A percentile compares a stretch with the other conserved stretches of the same genome.
Conservation (phyloP, 2,797 vertebrate genomes). For the Paedocypris micromegethes region DNA sequence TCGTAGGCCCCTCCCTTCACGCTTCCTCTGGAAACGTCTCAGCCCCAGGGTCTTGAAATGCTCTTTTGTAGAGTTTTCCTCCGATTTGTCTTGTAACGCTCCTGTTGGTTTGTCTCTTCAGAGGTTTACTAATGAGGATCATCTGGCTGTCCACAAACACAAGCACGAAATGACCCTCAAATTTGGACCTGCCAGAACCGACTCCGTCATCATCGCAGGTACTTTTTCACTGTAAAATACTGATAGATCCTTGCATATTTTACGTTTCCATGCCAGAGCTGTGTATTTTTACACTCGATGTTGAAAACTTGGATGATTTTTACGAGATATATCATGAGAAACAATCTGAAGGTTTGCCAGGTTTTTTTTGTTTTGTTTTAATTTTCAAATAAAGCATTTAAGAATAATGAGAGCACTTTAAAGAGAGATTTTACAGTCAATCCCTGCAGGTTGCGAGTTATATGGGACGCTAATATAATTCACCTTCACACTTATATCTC, state of each 20-base stretch:
- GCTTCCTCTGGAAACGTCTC: constrained; percentile 41
- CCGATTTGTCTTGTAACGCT: constrained; percentile 26
- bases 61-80: constrained; percentile 36
- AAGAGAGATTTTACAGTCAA: no score
- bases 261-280: no score
- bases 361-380: no score
- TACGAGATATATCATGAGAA: no score
- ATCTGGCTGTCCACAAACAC: constrained; percentile 97
- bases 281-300: no score
- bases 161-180: constrained; percentile 99
- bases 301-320: no score
- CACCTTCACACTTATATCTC: no score
- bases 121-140: constrained; percentile 98
- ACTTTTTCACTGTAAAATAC: not conserved
- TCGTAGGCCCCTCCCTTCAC: constrained; percentile 24
- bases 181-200: constrained; percentile 83
- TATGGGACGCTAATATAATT: no score
- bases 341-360: no score
- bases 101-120: constrained; percentile 59
- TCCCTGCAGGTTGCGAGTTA: no score
- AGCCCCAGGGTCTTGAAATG: constrained; percentile 16
- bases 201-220: constrained; percentile 76
- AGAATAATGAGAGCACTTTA: no score
- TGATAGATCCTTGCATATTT: not conserved
- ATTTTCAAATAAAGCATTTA: no score